Base-by-base conservation (phyloP, 2,797 vertebrate species). In the Notolepis coatsorum region DNA sequence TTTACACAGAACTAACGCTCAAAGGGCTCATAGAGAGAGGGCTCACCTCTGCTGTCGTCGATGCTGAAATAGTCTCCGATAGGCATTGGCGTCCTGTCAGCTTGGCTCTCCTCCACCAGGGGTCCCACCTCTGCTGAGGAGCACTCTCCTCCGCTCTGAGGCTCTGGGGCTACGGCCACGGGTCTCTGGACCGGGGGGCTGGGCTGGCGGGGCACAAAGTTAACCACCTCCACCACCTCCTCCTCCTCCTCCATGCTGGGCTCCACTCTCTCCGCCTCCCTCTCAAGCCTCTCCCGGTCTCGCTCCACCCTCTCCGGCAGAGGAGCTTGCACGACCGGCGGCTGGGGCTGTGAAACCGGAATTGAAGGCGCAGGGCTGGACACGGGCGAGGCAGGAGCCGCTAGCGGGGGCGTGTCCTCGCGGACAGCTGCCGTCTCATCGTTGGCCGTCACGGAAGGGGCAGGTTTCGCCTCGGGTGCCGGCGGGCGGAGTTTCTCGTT, bases 401-500 rank as follows among this genome's bases (percentile, higher is more conserved):
- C 35, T 25, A 33, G 13, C 6, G 46, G 54, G 6, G 82, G 24
- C 4, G 67, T 31, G 50, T 86, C 85, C 45, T 89, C 84, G 15
- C 2, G 48, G 1, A 46, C 52, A 21, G 53, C 55, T 61, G 25
- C 73, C 15, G 33, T 25, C 1, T 90, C 85, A 8, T 89, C 81
- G 39, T 31, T 71, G 27, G 59, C 7, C 41, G 68, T 52, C 60
- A 73, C 87, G 33, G 73, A 28, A n/a, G 73, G 25, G 33, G 65
- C 38, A 10, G 87, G 56, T 70, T 87, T 88, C 31, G 20, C 43
- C 31, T 92, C 88, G 2, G 65, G 56, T 7, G 71, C 38, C 28
- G 74, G 71, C 7, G 85, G 89, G 1, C 89, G 80, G 35, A 96
- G 94, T 84, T 99, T 99, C 81, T 99, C 98, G 38, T 99, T 96